A percentile compares a stretch with the other conserved stretches of the same genome.
These are phyloP conservation scores for Murina feae DNA, from an alignment of 2,113 vertebrate genomes.

Conservation along the genomic window DNA sequence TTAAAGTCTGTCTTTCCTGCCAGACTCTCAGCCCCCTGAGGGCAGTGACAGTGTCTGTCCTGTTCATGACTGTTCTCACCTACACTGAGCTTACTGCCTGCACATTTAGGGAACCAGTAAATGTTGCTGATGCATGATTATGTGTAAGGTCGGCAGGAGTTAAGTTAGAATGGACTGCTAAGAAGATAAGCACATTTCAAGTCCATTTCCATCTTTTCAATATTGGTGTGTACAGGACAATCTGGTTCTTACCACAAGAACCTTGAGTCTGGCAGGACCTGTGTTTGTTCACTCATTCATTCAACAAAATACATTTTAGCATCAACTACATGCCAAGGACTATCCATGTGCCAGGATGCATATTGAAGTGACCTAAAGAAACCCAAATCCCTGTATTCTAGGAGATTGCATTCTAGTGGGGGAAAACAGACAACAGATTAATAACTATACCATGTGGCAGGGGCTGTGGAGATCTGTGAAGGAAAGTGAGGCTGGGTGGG, in stretches of 20 bases:
- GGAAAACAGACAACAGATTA: neutral
- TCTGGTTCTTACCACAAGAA: neutral
- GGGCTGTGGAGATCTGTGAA: neutral
- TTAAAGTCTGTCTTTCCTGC: neutral
- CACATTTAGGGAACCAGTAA: neutral
- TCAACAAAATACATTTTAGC: neutral
- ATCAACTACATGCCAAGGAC: neutral
- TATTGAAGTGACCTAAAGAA: neutral
- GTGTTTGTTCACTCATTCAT: neutral
- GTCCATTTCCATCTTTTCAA: neutral
- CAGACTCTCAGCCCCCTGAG: neutral
- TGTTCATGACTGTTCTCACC: neutral
- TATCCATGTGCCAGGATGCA: neutral
- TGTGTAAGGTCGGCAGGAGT: neutral
- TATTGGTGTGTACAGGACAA: neutral
- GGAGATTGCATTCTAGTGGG: neutral
- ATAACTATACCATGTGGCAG: fast-evolving
- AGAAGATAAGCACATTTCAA: neutral
- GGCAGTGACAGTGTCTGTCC: neutral
- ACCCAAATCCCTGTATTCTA: neutral
- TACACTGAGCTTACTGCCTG: too few relatives aligned
- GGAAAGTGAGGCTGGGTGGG: neutral
- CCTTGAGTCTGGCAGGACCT: neutral
- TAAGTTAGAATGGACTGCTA: neutral
- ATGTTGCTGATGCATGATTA: neutral